Evolutionary conservation across 2,888 invertebrate genomes (phyloP).

Genomic region (Epinotia bilunana): DNA sequence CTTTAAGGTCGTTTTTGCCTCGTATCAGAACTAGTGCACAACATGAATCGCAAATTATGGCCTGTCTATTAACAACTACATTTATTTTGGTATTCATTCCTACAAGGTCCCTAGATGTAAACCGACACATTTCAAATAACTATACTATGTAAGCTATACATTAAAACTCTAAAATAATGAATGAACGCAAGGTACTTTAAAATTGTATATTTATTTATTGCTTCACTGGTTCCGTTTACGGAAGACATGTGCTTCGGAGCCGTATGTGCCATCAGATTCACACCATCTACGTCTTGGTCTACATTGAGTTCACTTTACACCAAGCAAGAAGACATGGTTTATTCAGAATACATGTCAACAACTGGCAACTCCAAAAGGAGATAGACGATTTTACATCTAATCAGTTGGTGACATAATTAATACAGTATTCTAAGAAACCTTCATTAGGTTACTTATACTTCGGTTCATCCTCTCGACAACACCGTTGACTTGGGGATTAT

Average conservation of each 20-base stretch:
- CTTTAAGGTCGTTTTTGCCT: slow-evolving; percentile 58
- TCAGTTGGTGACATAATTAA: background rate
- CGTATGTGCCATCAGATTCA: slow-evolving; percentile 34
- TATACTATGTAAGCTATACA: slow-evolving; percentile 58
- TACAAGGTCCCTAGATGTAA: slow-evolving; percentile 58
- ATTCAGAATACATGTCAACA: background rate
- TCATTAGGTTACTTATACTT: background rate
- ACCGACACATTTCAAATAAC: slow-evolving; percentile 46
- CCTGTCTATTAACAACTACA: slow-evolving; percentile 37
- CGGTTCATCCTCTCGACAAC: background rate
- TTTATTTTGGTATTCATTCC: slow-evolving; percentile 51
- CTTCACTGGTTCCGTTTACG: slow-evolving; percentile 69
- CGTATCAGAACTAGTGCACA: slow-evolving; percentile 13
- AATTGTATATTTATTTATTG: slow-evolving; percentile 67
- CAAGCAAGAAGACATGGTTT: background rate
- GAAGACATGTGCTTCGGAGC: slow-evolving; percentile 67
- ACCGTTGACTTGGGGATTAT: background rate
- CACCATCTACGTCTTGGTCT: slow-evolving; percentile 20
- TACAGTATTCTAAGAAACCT: background rate
- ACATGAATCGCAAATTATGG: slow-evolving; percentile 35
- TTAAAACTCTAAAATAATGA: slow-evolving; percentile 59
- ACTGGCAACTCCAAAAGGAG: background rate
- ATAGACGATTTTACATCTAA: background rate
- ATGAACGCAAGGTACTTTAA: slow-evolving; percentile 53
- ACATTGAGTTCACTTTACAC: slow-evolving; percentile 20